Base-by-base conservation (phyloP, 2,113 vertebrate species). In the Neomonachus schauinslandi region DNA sequence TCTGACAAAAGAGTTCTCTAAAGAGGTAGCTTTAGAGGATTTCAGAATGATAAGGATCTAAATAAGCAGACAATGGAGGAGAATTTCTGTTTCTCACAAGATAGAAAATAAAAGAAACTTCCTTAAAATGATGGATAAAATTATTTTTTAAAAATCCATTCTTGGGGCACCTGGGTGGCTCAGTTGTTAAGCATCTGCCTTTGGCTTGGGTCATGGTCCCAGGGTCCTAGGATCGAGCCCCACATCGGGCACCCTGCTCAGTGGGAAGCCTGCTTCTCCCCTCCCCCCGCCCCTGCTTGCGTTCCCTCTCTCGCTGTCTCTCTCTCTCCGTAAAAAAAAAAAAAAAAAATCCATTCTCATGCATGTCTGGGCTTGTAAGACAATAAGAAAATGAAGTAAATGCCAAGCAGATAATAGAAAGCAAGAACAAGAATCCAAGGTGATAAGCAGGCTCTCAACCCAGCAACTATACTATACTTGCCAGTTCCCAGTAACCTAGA, bases 11-110 rank as follows among this genome's bases (percentile, higher is more conserved):
- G 51, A 77, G 39, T 33, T 88, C 79, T 87, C 63, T 67, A 42
- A 89, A 89, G 79, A 81, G 39, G 69, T 63, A 63, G 51, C 16
- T 92, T 57, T 57, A 81, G 39, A 91, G 16, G 12, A 59, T 82
- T 89, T 63, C 86, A 94, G n/a, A 76, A 74, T 74, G 36, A 74
- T 55, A 88, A 83, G 61, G 22, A 91, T 76, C 84, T 63, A 71
- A 98, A 85, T 36, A 39, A 46, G 15, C 16, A 81, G 55, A 94
- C 26, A 83, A 51, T 51, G 28, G 31, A 74, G 61, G 15, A 91
- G n/a, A 97, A 85, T 82, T 65, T 80, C 59, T 87, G 36, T 69
- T 94, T 94, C 65, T 81, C 72, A 69, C 21, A 71, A 39, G 26
- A 63, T 12, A 80, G 3, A 9, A 88, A 36, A 21, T 36, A 80